phyloP scores from a whole-genome alignment of 2,113 vertebrate species.

The Odocoileus hemionus region DNA sequence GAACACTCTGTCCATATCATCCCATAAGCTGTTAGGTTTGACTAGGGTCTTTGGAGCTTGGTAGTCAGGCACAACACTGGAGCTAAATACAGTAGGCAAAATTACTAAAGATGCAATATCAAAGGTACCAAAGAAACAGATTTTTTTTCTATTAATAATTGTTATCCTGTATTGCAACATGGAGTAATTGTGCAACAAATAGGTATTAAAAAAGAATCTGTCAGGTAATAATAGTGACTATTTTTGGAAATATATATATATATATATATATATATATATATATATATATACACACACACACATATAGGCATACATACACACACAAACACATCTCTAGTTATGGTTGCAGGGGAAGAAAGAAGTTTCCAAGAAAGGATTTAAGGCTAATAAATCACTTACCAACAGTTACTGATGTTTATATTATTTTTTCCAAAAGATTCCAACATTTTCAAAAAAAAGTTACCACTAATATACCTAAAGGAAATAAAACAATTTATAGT shows the following conservation, averaged over 20 bases:
- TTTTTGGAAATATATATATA: neutral
- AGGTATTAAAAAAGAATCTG: neutral
- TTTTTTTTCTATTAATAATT: neutral
- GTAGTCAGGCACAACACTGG: neutral
- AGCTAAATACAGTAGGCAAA: neutral
- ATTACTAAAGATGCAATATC: neutral
- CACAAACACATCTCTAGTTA: neutral
- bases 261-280: neutral
- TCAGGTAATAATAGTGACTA: neutral
- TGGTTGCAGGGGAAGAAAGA: conserved; percentile 1
- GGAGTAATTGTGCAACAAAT: neutral
- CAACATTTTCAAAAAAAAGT: conserved; percentile 46
- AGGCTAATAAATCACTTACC: conserved; percentile 52
- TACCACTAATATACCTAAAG: conserved; percentile 31
- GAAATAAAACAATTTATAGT: neutral
- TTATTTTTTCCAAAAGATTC: conserved; percentile 40
- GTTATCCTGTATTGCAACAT: neutral
- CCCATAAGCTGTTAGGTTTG: neutral
- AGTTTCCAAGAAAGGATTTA: conserved; percentile 33
- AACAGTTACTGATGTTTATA: conserved; percentile 45
- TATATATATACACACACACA: neutral
- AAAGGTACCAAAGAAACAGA: neutral
- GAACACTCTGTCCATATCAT: too few relatives aligned
- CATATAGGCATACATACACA: neutral
- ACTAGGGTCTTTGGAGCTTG: neutral